Evolutionary conservation across 2,888 invertebrate species (phyloP).

Genomic region (Drosophila paramelanica): DNA sequence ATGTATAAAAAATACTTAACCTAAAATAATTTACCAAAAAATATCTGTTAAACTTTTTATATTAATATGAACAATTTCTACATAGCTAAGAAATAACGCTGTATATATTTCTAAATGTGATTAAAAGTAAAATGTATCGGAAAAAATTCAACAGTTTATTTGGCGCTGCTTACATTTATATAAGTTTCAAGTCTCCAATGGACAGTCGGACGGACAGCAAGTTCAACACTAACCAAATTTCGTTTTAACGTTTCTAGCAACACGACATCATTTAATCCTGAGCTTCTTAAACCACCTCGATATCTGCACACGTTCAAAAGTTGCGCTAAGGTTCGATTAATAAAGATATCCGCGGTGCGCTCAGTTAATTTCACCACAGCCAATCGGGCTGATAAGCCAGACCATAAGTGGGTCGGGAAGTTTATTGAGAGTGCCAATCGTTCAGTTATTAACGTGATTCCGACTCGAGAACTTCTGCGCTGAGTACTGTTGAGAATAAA

Average conservation of each 20-base stretch:
- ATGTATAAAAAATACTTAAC: slow-evolving; percentile 45
- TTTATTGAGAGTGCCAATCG: slow-evolving; percentile 29
- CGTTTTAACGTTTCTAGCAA: not conserved
- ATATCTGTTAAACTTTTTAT: slow-evolving; percentile 49
- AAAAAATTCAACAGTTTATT: too few species aligned
- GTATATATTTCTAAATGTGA: slow-evolving; percentile 80
- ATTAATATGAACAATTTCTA: slow-evolving; percentile 51
- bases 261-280: too few species aligned
- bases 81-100: slow-evolving; percentile 58
- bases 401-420: slow-evolving; percentile 35
- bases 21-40: slow-evolving; percentile 55
- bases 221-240: not conserved
- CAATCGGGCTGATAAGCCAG: slow-evolving; percentile 47
- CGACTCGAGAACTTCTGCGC: slow-evolving; percentile 37
- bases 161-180: too few species aligned
- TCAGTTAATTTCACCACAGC: slow-evolving; percentile 49
- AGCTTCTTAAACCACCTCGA: not conserved
- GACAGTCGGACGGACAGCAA: too few species aligned
- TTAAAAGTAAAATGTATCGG: slow-evolving; percentile 53
- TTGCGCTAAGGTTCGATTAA: slow-evolving; percentile 9
- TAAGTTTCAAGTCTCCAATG: too few species aligned
- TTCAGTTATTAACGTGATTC: slow-evolving; percentile 56
- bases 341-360: slow-evolving; percentile 7
- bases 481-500: slow-evolving; percentile 6
- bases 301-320: not conserved